These are phyloP conservation scores for Phataginus tricuspis DNA, from an alignment of 2,797 vertebrate species.

Conservation along the genomic window DNA sequence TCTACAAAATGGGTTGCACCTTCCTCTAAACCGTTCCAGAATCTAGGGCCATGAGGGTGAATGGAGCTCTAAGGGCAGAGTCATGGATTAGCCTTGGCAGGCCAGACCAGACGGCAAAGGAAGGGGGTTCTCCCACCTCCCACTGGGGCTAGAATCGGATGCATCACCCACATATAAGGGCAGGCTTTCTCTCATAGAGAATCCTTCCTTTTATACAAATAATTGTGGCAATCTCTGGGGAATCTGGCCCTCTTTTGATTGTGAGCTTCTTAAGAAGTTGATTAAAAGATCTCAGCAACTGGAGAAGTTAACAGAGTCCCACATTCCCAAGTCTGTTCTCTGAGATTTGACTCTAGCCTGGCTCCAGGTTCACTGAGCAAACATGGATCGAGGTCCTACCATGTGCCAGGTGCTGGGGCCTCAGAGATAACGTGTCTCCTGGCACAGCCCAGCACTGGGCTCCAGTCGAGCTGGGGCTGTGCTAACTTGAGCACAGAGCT, in stretches of 20 bases:
- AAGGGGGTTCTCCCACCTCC: not conserved
- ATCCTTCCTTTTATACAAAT: not conserved
- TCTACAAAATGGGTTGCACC: not conserved
- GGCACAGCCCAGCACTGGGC: not conserved
- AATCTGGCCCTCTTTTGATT: not conserved
- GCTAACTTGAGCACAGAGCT: not conserved
- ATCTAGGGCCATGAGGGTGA: not conserved
- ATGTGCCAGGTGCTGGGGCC: no score
- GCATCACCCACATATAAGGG: not conserved
- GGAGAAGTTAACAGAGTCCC: not conserved
- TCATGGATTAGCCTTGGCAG: not conserved
- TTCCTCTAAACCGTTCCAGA: not conserved
- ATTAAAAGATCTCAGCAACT: conserved; percentile 27
- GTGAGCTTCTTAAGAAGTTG: conserved; percentile 31
- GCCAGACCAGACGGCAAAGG: not conserved
- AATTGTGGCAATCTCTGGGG: not conserved
- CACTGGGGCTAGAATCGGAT: no score
- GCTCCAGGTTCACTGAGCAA: not conserved
- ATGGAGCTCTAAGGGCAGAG: not conserved
- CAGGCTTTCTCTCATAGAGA: not conserved
- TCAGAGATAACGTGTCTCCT: not conserved
- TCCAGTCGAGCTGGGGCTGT: not conserved
- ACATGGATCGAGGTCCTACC: not conserved
- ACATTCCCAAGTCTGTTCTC: not conserved
- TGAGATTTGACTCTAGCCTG: not conserved